Evolutionary conservation across 2,797 vertebrate species (phyloP).

Genomic region (Notolabrus celidotus): DNA sequence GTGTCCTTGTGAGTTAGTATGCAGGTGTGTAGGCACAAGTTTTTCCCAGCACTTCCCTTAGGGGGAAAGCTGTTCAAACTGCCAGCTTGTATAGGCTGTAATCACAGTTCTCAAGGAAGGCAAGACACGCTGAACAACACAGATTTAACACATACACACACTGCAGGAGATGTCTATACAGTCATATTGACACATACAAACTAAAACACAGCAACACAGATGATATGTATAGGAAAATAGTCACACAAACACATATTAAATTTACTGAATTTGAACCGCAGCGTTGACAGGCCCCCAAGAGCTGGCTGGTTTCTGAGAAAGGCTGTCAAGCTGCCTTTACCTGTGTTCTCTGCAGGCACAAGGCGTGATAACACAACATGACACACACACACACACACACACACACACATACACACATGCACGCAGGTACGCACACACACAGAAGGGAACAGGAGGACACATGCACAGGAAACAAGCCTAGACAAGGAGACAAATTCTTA

Average conservation of each 20-base stretch:
- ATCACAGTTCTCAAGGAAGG: constrained; percentile 36
- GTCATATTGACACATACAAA: constrained; percentile 2
- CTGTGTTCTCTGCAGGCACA: constrained; percentile 39
- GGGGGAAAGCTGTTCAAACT: constrained; percentile 57
- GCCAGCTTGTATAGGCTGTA: constrained; percentile 56
- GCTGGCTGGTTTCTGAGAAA: constrained; percentile 28
- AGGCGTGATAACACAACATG: constrained; percentile 27
- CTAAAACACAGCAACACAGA: not conserved
- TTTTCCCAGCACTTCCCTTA: constrained; percentile 32
- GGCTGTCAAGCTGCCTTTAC: constrained; percentile 58
- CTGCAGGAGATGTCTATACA: not conserved
- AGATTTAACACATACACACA: not conserved
- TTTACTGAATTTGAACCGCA: constrained; percentile 12
- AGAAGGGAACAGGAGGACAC: constrained; percentile 7
- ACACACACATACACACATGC: constrained; percentile 14
- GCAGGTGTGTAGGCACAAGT: constrained; percentile 43
- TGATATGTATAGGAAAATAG: constrained; percentile 18
- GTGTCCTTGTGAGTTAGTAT: constrained; percentile 23
- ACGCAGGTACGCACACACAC: no score
- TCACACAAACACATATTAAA: constrained; percentile 30
- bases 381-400: constrained; percentile 30
- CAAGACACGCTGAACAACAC: constrained; percentile 7
- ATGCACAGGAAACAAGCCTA: constrained; percentile 17
- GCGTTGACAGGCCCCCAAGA: constrained; percentile 47
- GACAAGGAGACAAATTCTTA: constrained; percentile 21